Conservation (phyloP, 2,113 vertebrate genomes). For the Bubo scandiacus region DNA sequence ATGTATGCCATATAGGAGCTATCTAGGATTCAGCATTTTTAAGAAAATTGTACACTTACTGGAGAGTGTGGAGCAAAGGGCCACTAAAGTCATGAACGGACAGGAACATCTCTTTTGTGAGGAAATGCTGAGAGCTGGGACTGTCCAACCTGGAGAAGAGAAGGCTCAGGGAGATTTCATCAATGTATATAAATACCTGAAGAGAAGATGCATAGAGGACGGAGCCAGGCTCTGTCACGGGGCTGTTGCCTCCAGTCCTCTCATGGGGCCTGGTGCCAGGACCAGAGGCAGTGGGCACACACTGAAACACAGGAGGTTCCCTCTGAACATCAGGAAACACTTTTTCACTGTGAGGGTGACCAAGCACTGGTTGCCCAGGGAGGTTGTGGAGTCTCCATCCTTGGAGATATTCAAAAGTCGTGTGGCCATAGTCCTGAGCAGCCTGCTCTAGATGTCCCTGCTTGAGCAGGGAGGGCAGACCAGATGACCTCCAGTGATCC, state of each 20-base stretch:
- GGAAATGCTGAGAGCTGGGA: background rate
- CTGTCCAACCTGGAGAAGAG: background rate
- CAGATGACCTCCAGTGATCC: background rate
- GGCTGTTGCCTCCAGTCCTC: too few species aligned
- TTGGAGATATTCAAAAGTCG: background rate
- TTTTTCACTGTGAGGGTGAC: background rate
- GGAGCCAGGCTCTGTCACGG: background rate
- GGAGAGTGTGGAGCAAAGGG: background rate
- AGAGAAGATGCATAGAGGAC: accelerated
- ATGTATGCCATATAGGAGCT: background rate
- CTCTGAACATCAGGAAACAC: background rate
- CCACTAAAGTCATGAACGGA: background rate
- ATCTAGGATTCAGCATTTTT: background rate
- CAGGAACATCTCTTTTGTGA: background rate
- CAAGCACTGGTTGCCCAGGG: background rate
- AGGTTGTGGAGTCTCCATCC: background rate
- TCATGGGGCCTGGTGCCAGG: background rate
- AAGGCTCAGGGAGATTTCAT: background rate
- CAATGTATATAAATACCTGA: background rate
- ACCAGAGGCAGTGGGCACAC: background rate
- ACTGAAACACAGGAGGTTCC: background rate
- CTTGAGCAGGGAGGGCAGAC: background rate
- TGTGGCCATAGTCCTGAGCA: accelerated
- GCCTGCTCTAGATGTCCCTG: accelerated
- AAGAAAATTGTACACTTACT: background rate